Evolutionary conservation across 2,113 vertebrate genomes (phyloP).

Genomic region (Pyrgilauda ruficollis): DNA sequence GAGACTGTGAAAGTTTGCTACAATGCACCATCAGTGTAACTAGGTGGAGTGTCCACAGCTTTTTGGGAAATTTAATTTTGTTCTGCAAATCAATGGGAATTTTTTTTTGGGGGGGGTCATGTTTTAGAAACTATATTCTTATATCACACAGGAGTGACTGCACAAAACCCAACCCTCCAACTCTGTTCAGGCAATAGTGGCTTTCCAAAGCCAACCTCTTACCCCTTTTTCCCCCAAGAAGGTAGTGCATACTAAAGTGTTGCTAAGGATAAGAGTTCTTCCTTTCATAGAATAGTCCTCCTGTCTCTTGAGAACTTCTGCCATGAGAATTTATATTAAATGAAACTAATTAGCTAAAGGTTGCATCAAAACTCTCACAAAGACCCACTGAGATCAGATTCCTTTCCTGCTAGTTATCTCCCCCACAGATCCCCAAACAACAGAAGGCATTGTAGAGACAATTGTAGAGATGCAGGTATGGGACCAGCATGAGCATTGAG

Average conservation of each 20-base stretch:
- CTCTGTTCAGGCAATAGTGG: not conserved
- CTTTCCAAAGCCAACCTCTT: not conserved
- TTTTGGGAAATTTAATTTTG: not conserved
- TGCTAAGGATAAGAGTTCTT: slow-evolving; percentile 46
- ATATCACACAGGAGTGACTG: not conserved
- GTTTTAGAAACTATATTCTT: not conserved
- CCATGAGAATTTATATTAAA: slow-evolving; percentile 63
- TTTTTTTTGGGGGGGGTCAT: not conserved
- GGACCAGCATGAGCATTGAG: not conserved
- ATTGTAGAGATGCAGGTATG: slow-evolving; percentile 48
- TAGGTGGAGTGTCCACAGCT: not conserved
- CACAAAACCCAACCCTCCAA: not conserved
- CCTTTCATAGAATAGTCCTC: slow-evolving; percentile 41
- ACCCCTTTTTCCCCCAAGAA: slow-evolving; percentile 44
- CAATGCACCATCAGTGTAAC: not conserved
- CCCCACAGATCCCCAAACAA: slow-evolving; percentile 28
- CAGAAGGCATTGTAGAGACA: slow-evolving; percentile 55
- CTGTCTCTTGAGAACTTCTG: slow-evolving; percentile 44
- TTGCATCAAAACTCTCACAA: slow-evolving; percentile 66
- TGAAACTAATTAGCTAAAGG: slow-evolving; percentile 70
- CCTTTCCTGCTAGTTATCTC: slow-evolving; percentile 62
- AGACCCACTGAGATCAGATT: slow-evolving; percentile 59
- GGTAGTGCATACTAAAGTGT: not conserved
- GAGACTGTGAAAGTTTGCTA: not conserved
- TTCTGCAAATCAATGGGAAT: not conserved